phyloP scores from a whole-genome alignment of 2,888 invertebrate genomes.

The Melanophora roralis region DNA sequence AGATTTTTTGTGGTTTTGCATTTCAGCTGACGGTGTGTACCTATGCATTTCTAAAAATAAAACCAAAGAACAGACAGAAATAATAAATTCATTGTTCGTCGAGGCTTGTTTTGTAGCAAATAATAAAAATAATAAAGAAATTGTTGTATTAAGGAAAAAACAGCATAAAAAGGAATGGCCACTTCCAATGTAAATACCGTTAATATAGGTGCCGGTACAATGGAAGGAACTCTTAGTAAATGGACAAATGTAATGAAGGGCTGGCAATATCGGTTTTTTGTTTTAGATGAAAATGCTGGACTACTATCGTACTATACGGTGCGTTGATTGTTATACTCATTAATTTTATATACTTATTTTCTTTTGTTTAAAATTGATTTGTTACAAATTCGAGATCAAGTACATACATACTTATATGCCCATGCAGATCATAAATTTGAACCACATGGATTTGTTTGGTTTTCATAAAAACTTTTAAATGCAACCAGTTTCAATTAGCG shows the following conservation, averaged over 20 bases:
- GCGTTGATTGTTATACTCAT: slow-evolving; percentile 77
- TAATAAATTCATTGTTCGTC: not conserved
- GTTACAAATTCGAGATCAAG: too few relatives aligned
- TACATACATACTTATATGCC: too few relatives aligned
- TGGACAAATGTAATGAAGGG: slow-evolving; percentile 81
- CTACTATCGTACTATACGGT: slow-evolving; percentile 98
- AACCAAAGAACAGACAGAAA: not conserved
- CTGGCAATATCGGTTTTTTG: slow-evolving; percentile 99
- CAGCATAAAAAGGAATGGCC: slow-evolving; percentile 33
- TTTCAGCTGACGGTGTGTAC: too few relatives aligned
- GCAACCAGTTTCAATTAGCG: too few relatives aligned
- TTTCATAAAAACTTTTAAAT: too few relatives aligned
- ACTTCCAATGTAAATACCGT: slow-evolving; percentile 19
- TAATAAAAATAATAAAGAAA: not conserved
- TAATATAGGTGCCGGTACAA: slow-evolving; percentile 62
- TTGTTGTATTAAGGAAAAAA: not conserved
- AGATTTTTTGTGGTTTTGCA: too few relatives aligned
- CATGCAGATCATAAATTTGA: too few relatives aligned
- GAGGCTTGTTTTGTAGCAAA: not conserved
- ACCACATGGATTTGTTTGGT: too few relatives aligned
- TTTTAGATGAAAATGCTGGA: slow-evolving; percentile 97
- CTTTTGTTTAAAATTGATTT: too few relatives aligned
- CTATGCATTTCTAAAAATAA: slow-evolving; percentile 22
- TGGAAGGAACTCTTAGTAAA: slow-evolving; percentile 77
- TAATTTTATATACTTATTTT: too few relatives aligned